Evolutionary conservation across 2,113 vertebrate genomes (phyloP).

Genomic region (Epinephelus moara): DNA sequence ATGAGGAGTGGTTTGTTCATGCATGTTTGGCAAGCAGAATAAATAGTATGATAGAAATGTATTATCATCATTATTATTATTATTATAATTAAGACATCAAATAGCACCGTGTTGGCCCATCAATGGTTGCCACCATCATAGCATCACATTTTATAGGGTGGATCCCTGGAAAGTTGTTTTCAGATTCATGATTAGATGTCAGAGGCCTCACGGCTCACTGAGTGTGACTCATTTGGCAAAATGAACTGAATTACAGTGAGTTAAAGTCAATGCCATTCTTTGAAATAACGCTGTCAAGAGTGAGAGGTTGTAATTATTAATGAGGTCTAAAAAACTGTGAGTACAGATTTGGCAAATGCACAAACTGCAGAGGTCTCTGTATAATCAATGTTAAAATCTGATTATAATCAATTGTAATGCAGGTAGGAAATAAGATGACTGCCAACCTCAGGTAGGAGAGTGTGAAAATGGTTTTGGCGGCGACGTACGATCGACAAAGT

Average conservation of each 20-base stretch:
- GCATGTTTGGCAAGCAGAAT: constrained; percentile 66
- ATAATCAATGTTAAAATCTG: constrained; percentile 24
- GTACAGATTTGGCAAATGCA: constrained; percentile 71
- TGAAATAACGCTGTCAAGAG: constrained; percentile 33
- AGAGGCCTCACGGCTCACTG: constrained; percentile 22
- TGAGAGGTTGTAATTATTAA: constrained; percentile 32
- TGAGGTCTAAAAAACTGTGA: constrained; percentile 4
- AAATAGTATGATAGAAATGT: constrained; percentile 59
- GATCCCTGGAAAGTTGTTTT: constrained; percentile 52
- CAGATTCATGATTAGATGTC: constrained; percentile 29
- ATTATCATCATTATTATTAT: no score
- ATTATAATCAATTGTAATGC: constrained; percentile 33
- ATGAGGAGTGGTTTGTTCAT: constrained; percentile 73
- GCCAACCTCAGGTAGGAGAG: constrained; percentile 38
- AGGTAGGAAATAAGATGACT: constrained; percentile 19
- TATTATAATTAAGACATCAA: constrained; percentile 59
- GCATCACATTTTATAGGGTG: constrained; percentile 59
- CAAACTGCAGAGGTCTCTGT: constrained; percentile 26
- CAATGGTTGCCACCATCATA: constrained; percentile 38
- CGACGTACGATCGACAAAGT: constrained; percentile 32
- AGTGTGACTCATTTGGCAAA: constrained; percentile 71
- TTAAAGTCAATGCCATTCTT: constrained; percentile 23
- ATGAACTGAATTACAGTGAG: constrained; percentile 17
- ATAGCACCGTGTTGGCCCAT: constrained; percentile 76
- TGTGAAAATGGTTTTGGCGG: constrained; percentile 48